Evolutionary conservation across 2,797 vertebrate genomes (phyloP), one percentile per base, ranked within the genome.

Genomic region (Acanthornis magna): DNA sequence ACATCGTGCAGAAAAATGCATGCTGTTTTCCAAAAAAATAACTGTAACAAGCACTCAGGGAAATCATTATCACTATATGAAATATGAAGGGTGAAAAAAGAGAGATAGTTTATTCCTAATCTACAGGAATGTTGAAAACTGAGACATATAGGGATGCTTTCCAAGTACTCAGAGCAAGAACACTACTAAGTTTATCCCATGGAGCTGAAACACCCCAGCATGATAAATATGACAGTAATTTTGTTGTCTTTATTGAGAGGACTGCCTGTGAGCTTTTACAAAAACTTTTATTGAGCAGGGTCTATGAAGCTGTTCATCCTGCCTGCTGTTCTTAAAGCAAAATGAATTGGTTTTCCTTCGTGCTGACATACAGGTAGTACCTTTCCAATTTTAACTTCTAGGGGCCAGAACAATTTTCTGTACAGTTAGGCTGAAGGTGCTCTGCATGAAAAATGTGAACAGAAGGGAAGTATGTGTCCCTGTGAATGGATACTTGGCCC

Each of bases 11-110:
- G 73, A 91, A 93, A 95, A 96, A 93, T 88, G 65, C 16, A 42
- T 43, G 36, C 11, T 91, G 65, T 89, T 95, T 92, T 89, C 78
- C 43, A 91, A 91, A 90, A 70, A 75, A 55, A 36, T 23, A 75
- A 51, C 55, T 78, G 8, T 43, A 72, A 80, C 29, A 61, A 89
- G 47, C 58, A 68, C 32, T 78, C 16, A 42, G 58, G 73, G 63
- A 88, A 93, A 90, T n/a, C 32, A 30, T 57, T 75, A 87, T 66
- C 53, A 57, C 77, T 71, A 12, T 30, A 73, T 30, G n/a, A 91
- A 94, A 83, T 83, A 78, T 13, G 42, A 85, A 89, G 70, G 51
- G 54, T 50, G 68, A 63, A 92, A 93, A 93, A 76, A 62, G 23
- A 67, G 70, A 74, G 60, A 76, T 2, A 63, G 61, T 51, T 45